phyloP scores from a whole-genome alignment of 2,113 vertebrate genomes.

The Campylomormyrus tamandua region DNA sequence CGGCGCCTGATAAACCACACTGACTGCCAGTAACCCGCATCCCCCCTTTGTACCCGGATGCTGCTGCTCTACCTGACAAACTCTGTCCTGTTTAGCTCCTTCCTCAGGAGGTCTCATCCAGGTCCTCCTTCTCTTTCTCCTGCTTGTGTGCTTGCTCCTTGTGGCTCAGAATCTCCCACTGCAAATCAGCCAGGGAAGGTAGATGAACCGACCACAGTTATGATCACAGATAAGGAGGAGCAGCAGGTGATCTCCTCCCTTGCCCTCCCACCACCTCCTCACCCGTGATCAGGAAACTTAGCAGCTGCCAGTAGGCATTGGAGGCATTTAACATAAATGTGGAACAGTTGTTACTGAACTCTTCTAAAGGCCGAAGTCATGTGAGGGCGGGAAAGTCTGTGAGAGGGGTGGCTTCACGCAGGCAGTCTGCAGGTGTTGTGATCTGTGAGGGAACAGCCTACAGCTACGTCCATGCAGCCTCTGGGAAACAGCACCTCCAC shows the following conservation, averaged over 20 bases:
- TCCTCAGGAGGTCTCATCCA: too few species aligned
- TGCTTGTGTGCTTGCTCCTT: too few species aligned
- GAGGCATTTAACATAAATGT: slow-evolving; percentile 48
- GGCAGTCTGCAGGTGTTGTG: slow-evolving; percentile 73
- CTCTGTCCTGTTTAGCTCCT: too few species aligned
- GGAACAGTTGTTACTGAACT: too few species aligned
- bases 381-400: slow-evolving; percentile 75
- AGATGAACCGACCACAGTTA: background rate
- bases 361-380: background rate
- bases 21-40: background rate
- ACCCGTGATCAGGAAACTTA: slow-evolving; percentile 59
- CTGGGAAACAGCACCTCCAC: too few species aligned
- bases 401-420: slow-evolving; percentile 81
- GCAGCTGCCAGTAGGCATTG: slow-evolving; percentile 64
- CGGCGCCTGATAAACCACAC: too few species aligned
- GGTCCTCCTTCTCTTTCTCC: too few species aligned
- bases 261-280: slow-evolving; percentile 32
- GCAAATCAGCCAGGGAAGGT: too few species aligned
- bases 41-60: slow-evolving; percentile 66
- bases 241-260: background rate
- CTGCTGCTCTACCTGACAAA: too few species aligned
- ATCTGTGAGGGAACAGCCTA: slow-evolving; percentile 51
- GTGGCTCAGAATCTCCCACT: too few species aligned
- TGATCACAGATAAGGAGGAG: background rate
- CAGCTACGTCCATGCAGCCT: too few species aligned